Evolutionary conservation across 2,888 invertebrate genomes (phyloP).

Genomic region (Pristionchus mayeri): DNA sequence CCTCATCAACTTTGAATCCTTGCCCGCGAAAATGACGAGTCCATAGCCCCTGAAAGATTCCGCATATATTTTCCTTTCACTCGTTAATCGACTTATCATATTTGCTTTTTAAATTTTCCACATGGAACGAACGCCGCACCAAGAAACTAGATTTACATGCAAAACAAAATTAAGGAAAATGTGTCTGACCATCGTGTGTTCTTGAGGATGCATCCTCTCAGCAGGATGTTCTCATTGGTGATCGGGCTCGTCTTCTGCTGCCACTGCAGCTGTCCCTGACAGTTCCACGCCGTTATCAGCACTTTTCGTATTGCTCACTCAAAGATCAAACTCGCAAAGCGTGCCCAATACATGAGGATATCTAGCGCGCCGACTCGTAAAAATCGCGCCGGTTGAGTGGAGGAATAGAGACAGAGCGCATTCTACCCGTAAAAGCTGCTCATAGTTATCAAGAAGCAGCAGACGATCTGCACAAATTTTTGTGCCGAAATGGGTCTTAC

Average conservation of each 20-base stretch:
- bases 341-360: background rate
- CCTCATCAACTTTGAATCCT: conserved; percentile 99
- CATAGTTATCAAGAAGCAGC: too few species aligned
- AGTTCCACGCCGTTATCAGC: background rate
- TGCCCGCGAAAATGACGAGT: conserved; percentile 90
- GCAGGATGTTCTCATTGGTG: conserved; percentile 95
- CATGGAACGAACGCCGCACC: too few species aligned
- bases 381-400: too few species aligned
- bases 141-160: too few species aligned
- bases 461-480: background rate
- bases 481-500: conserved; percentile 86
- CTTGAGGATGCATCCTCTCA: conserved; percentile 94
- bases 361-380: too few species aligned
- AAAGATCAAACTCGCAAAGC: background rate
- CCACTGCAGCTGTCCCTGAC: conserved; percentile 61
- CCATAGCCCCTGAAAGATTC: conserved; percentile 77
- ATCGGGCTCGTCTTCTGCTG: conserved; percentile 83
- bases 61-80: background rate
- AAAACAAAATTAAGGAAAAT: too few species aligned
- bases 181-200: conserved; percentile 77
- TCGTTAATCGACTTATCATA: too few species aligned
- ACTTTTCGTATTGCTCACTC: background rate
- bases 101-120: too few species aligned
- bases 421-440: too few species aligned
- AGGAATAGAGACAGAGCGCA: too few species aligned